Base-by-base conservation (phyloP, 2,797 vertebrate genomes). In the Sebastes cheni region DNA sequence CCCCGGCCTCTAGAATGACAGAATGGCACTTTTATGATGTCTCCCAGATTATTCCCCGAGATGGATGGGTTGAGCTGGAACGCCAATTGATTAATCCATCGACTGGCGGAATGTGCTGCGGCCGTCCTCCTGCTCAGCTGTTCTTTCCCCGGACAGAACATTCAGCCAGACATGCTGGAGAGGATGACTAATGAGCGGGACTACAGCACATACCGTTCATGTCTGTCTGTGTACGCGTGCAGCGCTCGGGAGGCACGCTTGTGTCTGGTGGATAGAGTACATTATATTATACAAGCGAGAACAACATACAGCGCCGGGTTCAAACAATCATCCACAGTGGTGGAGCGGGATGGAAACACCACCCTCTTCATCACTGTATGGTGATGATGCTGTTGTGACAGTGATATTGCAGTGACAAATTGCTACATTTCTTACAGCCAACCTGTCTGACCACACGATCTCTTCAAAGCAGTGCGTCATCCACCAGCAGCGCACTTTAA, bases 11-110 rank as follows among this genome's bases (percentile, higher is more conserved):
- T 83, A 67, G 80, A 87, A 89, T 88, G 84, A 93, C 89, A 90
- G 89, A 93, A 93, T 91, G 91, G 79, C 84, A 88, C 87, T 94
- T 95, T 95, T 95, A 96, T 95, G 93, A 95, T 95, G 92, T 95
- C 90, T 87, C 75, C 79, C 83, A 93, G 93, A 95, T 94, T 94
- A 94, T 93, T 94, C 89, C 62, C 72, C 6, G 82, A 94, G 93
- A 95, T 92, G 91, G 93, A 96, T 95, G 89, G 88, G 84, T 77
- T 60, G 82, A 93, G 92, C 87, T 87, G 86, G 84, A 93, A 91
- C 75, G 69, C 88, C 93, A 65, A 96, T 95, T 95, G 95, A 96
- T 96, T 95, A 93, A 92, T 90, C 91, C 89, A 95, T 94, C 68
- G 92, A 94, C 91, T 95, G 80, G 83, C 72, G 82, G 90, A 94